Conservation (phyloP, 1,140 invertebrate species). For the Diorhabda carinulata region DNA sequence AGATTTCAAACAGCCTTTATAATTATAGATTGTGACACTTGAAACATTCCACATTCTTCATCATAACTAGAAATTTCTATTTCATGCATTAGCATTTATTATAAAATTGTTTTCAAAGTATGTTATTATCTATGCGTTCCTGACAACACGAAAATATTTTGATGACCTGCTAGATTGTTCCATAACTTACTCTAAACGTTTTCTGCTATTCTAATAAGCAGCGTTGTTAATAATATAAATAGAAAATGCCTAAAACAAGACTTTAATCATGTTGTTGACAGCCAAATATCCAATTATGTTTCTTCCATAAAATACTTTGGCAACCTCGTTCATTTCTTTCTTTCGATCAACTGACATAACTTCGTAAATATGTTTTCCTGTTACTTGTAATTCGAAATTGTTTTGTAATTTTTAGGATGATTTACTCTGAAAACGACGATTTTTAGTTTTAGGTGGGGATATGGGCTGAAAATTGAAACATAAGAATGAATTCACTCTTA, state of each 20-base stretch:
- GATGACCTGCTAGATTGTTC: too few relatives aligned
- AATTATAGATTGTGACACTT: not conserved
- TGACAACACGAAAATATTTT: not conserved
- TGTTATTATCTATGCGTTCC: not conserved
- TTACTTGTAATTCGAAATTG: slow-evolving; percentile 4
- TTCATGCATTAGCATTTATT: slow-evolving; percentile 25
- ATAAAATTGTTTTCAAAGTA: not conserved
- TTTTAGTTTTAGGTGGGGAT: too few relatives aligned
- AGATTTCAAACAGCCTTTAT: too few relatives aligned
- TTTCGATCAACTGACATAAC: not conserved
- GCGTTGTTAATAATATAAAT: slow-evolving; percentile 7
- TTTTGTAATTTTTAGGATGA: not conserved
- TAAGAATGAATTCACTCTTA: too few relatives aligned
- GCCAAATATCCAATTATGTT: too few relatives aligned
- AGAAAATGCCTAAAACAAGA: not conserved
- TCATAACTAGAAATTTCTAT: slow-evolving; percentile 11
- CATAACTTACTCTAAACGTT: not conserved
- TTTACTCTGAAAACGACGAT: too few relatives aligned
- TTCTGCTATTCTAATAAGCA: slow-evolving; percentile 11
- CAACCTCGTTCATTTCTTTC: not conserved
- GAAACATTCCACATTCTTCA: slow-evolving; percentile 16
- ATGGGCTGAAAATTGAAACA: too few relatives aligned
- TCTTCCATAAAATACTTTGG: not conserved
- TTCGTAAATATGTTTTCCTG: not conserved
- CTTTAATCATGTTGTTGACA: too few relatives aligned